Evolutionary conservation across 2,888 invertebrate species (phyloP).

Genomic region (Carpatolechia fugitivella): DNA sequence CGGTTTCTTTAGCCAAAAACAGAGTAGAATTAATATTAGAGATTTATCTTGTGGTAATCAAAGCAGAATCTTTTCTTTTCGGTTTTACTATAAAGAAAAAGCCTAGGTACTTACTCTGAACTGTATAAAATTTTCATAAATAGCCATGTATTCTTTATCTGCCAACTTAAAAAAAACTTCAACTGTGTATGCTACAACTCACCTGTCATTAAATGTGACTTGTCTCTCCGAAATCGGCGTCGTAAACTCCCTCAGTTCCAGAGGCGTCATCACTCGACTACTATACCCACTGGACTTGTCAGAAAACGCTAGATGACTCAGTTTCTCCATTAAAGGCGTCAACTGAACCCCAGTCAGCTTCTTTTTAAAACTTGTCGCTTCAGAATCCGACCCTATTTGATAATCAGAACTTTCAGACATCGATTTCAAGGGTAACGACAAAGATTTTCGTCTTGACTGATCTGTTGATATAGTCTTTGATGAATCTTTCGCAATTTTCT

Average conservation of each 20-base stretch:
- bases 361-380: constrained; percentile 65
- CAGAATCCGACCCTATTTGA: constrained; percentile 52
- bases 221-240: constrained; percentile 64
- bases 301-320: constrained; percentile 85
- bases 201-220: constrained; percentile 60
- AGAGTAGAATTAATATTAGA: too few species aligned
- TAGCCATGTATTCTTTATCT: too few species aligned
- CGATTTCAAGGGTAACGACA: constrained; percentile 87
- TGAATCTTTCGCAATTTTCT: constrained; percentile 58
- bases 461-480: constrained; percentile 51
- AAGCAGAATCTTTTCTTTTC: too few species aligned
- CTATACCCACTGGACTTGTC: constrained; percentile 84
- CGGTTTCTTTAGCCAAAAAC: too few species aligned
- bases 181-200: constrained; percentile 20
- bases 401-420: constrained; percentile 68
- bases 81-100: too few species aligned
- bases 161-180: too few species aligned
- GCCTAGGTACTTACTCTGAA: too few species aligned
- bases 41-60: too few species aligned
- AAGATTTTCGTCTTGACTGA: constrained; percentile 74
- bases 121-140: too few species aligned
- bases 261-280: constrained; percentile 84
- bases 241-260: constrained; percentile 62
- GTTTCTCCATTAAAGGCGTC: constrained; percentile 90
- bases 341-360: constrained; percentile 84